Evolutionary conservation across 2,797 vertebrate species (phyloP).

Genomic region (Pseudochirops corinnae): DNA sequence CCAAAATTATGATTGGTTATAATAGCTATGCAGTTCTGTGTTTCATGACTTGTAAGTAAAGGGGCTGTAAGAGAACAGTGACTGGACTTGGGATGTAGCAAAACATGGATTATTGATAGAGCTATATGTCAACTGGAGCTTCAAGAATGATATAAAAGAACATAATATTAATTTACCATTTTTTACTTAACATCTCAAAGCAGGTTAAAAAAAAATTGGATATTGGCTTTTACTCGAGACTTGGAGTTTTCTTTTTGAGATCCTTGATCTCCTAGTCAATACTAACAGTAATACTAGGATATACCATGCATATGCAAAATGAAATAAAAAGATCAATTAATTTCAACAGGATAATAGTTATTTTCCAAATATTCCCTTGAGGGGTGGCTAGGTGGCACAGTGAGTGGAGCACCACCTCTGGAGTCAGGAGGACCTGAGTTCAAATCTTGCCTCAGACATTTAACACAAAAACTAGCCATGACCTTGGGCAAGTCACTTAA

Average conservation of each 20-base stretch:
- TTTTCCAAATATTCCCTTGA: not conserved
- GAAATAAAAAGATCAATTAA: not conserved
- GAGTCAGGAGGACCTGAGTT: too few species aligned
- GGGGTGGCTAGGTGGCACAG: too few species aligned
- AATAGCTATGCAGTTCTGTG: not conserved
- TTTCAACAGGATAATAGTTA: not conserved
- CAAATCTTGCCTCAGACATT: too few species aligned
- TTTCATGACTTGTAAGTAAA: not conserved
- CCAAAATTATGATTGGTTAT: not conserved
- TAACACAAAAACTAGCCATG: too few species aligned
- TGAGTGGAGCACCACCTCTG: too few species aligned
- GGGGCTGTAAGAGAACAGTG: not conserved
- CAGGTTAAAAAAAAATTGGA: not conserved
- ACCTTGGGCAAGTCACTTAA: too few species aligned
- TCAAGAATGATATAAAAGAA: not conserved
- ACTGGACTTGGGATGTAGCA: not conserved
- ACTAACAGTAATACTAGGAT: not conserved
- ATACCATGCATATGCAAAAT: not conserved
- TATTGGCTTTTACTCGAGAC: not conserved
- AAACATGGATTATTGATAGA: not conserved
- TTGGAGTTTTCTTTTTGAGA: not conserved
- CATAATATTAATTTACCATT: not conserved
- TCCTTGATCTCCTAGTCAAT: not conserved
- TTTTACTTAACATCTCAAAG: not conserved
- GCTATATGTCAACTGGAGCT: not conserved